Conservation (phyloP, 2,888 invertebrate genomes). For the Lithophane ornitopus region DNA sequence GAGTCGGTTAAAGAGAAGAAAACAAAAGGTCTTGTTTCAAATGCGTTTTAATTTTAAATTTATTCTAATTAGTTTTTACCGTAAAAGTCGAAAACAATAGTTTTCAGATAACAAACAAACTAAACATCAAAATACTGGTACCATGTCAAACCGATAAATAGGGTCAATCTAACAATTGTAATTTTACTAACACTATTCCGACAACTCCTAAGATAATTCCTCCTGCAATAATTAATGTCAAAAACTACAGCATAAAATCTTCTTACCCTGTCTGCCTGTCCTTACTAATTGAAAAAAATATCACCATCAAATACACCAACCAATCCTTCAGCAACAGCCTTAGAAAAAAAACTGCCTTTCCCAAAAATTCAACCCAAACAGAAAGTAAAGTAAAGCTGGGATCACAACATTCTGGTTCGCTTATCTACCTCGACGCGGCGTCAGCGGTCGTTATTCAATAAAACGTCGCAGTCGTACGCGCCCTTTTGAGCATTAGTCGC, state of each 20-base stretch:
- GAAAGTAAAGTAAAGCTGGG: constrained; percentile 46
- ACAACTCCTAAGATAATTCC: neutral
- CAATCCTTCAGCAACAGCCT: constrained; percentile 9
- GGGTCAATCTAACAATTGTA: neutral
- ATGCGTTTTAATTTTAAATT: neutral
- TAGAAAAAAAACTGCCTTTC: constrained; percentile 6
- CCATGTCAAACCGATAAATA: neutral
- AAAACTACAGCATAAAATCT: neutral
- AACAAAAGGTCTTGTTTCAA: neutral
- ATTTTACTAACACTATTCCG: neutral
- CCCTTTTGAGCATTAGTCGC: constrained; percentile 74
- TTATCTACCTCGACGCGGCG: constrained; percentile 79
- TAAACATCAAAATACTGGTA: neutral
- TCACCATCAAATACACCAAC: neutral
- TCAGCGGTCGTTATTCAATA: constrained; percentile 85
- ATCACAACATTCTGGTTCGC: constrained; percentile 70
- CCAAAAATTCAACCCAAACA: constrained; percentile 18
- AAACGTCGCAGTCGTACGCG: constrained; percentile 76
- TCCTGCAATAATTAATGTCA: no score
- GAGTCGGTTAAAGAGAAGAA: neutral
- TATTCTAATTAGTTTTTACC: neutral
- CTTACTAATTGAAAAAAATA: neutral
- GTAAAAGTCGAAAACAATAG: neutral
- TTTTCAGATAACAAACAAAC: neutral
- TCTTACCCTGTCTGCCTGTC: neutral